A percentile compares a stretch with the other conserved stretches of the same genome.
These are phyloP conservation scores for Cheilosia soror DNA, from an alignment of 2,888 invertebrate genomes.

Conservation along the genomic window DNA sequence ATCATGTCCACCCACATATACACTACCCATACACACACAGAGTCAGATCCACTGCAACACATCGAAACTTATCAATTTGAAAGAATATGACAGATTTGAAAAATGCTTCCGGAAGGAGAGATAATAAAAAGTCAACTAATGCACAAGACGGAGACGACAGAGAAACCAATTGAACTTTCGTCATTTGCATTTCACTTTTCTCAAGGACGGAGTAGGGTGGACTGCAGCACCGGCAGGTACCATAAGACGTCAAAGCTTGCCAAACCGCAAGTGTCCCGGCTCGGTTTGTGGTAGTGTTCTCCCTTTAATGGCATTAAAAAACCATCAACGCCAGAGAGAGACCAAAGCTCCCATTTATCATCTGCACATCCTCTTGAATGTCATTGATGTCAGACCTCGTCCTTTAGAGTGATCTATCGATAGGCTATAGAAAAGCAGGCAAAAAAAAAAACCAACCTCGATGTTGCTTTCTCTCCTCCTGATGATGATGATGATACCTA, in stretches of 20 bases:
- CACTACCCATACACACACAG: not conserved
- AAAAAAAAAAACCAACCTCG: slow-evolving; percentile 28
- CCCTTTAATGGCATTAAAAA: slow-evolving; percentile 67
- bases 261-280: slow-evolving; percentile 60
- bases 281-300: slow-evolving; percentile 38
- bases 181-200: slow-evolving; percentile 67
- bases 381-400: slow-evolving; percentile 73
- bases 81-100: slow-evolving; percentile 73
- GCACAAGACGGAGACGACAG: slow-evolving; percentile 46
- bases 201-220: slow-evolving; percentile 24
- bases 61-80: slow-evolving; percentile 72
- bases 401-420: slow-evolving; percentile 72
- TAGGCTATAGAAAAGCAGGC: slow-evolving; percentile 54
- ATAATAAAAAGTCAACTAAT: slow-evolving; percentile 75
- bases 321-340: slow-evolving; percentile 70
- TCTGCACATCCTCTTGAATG: slow-evolving; percentile 74
- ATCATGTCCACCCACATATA: slow-evolving; percentile 25
- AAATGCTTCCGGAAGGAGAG: slow-evolving; percentile 70
- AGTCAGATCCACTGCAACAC: slow-evolving; percentile 34
- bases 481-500: slow-evolving; percentile 60
- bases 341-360: slow-evolving; percentile 68
- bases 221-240: slow-evolving; percentile 20
- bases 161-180: slow-evolving; percentile 71
- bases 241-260: slow-evolving; percentile 51
- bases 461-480: slow-evolving; percentile 34